A percentile compares a stretch with the other conserved stretches of the same genome.
phyloP scores from a whole-genome alignment of 2,113 vertebrate genomes.

The Gymnobelideus leadbeateri region DNA sequence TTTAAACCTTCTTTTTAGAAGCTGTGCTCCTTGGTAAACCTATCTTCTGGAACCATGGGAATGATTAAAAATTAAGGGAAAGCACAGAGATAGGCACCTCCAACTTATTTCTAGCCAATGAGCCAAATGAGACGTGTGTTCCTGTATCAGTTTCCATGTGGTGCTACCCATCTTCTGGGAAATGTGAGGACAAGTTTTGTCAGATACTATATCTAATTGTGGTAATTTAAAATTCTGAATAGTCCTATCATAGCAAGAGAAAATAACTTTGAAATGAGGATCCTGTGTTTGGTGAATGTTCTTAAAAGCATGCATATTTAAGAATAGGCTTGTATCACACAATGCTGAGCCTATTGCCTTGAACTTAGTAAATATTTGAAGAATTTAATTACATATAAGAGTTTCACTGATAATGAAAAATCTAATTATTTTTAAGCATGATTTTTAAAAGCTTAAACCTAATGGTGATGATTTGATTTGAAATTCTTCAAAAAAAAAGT shows the following conservation, averaged over 20 bases:
- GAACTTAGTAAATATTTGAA: no score
- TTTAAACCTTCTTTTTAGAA: background rate
- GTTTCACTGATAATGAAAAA: no score
- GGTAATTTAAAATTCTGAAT: no score
- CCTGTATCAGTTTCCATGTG: background rate
- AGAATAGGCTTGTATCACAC: no score
- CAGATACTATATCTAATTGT: no score
- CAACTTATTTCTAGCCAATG: background rate
- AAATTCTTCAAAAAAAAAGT: background rate
- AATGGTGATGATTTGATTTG: background rate
- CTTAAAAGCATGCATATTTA: no score
- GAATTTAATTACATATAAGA: no score
- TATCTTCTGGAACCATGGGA: background rate
- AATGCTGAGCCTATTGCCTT: no score
- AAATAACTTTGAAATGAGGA: no score
- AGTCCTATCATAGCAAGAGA: no score
- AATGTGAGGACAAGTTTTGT: background rate
- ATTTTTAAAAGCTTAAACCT: background rate
- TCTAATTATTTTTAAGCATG: no score
- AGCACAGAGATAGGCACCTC: background rate
- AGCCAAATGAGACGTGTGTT: background rate
- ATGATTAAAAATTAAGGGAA: background rate
- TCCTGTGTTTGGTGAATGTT: no score
- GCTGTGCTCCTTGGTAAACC: background rate
- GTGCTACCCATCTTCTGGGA: background rate